These are phyloP conservation scores for Helleia helle DNA, from an alignment of 2,888 invertebrate genomes.

Conservation along the genomic window DNA sequence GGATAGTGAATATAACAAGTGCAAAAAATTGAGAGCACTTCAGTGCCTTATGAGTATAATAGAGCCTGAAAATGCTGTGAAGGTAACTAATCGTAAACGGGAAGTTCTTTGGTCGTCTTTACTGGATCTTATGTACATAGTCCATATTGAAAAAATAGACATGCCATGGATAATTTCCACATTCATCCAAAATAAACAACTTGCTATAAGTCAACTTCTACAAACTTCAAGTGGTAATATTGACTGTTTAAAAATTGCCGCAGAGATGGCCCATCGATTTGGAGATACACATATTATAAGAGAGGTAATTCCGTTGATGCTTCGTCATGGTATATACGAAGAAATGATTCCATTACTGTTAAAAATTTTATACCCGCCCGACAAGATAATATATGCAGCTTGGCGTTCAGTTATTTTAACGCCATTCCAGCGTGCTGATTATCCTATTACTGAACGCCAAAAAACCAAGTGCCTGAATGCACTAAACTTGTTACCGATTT, in stretches of 20 bases:
- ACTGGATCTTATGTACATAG: conserved; percentile 51
- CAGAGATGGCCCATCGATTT: conserved; percentile 44
- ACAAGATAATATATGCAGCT: conserved; percentile 45
- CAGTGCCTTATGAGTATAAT: conserved; percentile 66
- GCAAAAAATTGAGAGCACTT: conserved; percentile 60
- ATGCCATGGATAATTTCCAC: conserved; percentile 63
- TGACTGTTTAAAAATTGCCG: conserved; percentile 48
- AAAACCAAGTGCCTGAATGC: conserved; percentile 53
- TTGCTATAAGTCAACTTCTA: conserved; percentile 52
- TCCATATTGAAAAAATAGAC: conserved; percentile 55
- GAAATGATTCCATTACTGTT: conserved; percentile 54
- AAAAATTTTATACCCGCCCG: conserved; percentile 42
- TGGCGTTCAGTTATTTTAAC: conserved; percentile 58
- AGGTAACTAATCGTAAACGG: conserved; percentile 55
- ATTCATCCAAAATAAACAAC: conserved; percentile 53
- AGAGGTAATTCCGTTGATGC: conserved; percentile 40
- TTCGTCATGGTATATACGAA: conserved; percentile 45
- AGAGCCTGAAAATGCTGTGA: conserved; percentile 57
- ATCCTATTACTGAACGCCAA: conserved; percentile 63
- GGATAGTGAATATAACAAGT: conserved; percentile 57
- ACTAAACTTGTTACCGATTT: conserved; percentile 57
- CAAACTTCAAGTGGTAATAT: conserved; percentile 42
- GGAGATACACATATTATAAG: conserved; percentile 41
- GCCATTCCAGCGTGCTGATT: conserved; percentile 63
- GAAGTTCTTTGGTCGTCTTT: conserved; percentile 56